These are phyloP conservation scores for Darevskia nairensis DNA, from an alignment of 2,797 vertebrate genomes.

Conservation along the genomic window DNA sequence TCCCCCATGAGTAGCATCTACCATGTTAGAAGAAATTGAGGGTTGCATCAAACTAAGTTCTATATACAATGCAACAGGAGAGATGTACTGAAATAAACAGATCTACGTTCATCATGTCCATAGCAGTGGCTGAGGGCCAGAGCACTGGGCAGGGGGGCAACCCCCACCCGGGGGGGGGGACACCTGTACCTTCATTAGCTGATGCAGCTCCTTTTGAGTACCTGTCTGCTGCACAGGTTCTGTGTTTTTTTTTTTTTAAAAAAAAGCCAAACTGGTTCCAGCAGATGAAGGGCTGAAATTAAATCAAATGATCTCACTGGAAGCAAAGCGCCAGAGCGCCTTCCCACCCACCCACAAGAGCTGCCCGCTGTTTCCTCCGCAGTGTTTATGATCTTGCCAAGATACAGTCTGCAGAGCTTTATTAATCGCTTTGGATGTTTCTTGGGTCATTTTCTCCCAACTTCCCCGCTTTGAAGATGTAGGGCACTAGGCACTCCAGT, in stretches of 20 bases:
- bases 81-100: too few relatives aligned
- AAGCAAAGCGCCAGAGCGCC: background rate
- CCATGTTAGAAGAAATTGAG: background rate
- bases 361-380: conserved; percentile 10
- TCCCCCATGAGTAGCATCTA: background rate
- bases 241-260: background rate
- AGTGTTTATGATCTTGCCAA: background rate
- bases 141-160: background rate
- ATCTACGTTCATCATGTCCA: too few relatives aligned
- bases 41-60: too few relatives aligned
- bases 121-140: too few relatives aligned
- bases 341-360: background rate
- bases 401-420: background rate
- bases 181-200: background rate
- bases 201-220: background rate
- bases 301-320: conserved; percentile 33
- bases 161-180: too few relatives aligned
- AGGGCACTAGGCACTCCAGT: background rate
- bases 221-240: background rate
- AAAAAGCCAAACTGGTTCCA: background rate
- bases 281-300: conserved; percentile 2
- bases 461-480: conserved; percentile 29
- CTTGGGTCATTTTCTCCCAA: conserved; percentile 22
- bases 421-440: conserved; percentile 20
- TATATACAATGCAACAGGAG: too few relatives aligned